These are phyloP conservation scores for Neogobius melanostomus DNA, from an alignment of 2,113 vertebrate genomes.

Conservation along the genomic window DNA sequence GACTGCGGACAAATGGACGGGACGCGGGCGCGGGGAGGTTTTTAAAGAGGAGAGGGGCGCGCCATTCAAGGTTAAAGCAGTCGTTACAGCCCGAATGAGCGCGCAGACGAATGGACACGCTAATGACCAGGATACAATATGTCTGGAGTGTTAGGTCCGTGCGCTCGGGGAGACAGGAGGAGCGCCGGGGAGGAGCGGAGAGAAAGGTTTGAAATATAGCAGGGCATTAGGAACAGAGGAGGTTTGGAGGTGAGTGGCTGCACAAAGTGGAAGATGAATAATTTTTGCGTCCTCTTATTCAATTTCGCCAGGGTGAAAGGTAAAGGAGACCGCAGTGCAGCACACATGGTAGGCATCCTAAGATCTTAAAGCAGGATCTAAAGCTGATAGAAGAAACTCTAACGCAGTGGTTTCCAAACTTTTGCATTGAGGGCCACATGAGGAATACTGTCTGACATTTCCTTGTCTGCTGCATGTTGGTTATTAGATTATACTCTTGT, in stretches of 20 bases:
- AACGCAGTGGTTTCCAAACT: too few species aligned
- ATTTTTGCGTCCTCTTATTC: too few species aligned
- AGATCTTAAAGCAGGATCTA: too few species aligned
- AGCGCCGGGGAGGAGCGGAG: not conserved
- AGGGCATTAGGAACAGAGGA: not conserved
- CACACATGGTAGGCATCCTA: too few species aligned
- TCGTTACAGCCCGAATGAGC: conserved; percentile 55
- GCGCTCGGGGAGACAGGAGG: not conserved
- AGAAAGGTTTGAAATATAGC: not conserved
- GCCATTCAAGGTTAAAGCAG: conserved; percentile 67
- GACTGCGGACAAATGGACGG: conserved; percentile 57
- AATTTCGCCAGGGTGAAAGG: too few species aligned
- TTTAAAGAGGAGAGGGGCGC: conserved; percentile 29
- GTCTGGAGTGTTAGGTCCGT: not conserved
- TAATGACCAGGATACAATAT: conserved; percentile 35
- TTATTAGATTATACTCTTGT: too few species aligned
- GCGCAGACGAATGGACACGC: conserved; percentile 29
- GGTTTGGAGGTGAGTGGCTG: not conserved
- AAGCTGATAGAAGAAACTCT: too few species aligned
- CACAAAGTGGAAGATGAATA: too few species aligned
- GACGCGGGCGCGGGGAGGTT: conserved; percentile 41
- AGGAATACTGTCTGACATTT: too few species aligned
- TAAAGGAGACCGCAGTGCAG: too few species aligned
- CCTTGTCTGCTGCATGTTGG: too few species aligned
- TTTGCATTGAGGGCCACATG: too few species aligned